These are phyloP conservation scores for Sebastes itinus DNA, from an alignment of 2,797 vertebrate genomes.

Conservation along the genomic window DNA sequence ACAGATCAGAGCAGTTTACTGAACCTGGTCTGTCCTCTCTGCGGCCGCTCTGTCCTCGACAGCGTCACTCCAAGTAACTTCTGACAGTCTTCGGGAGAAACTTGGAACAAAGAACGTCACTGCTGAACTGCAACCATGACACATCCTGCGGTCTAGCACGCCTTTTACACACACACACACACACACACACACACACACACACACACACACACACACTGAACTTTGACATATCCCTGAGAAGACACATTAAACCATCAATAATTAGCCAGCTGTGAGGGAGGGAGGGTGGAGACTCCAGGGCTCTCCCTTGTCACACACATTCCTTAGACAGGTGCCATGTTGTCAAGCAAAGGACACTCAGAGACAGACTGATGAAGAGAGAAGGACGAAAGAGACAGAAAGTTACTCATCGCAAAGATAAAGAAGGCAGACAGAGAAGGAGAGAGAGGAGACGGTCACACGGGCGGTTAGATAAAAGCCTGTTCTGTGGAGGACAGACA, in stretches of 20 bases:
- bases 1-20: constrained; percentile 40
- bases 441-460: constrained; percentile 11
- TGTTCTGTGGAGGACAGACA: constrained; percentile 1
- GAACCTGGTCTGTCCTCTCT: constrained; percentile 52
- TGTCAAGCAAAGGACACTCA: background rate
- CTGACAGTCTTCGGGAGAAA: constrained; percentile 31
- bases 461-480: constrained; percentile 38
- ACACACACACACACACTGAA: constrained; percentile 46
- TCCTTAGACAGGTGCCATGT: constrained; percentile 11
- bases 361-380: background rate
- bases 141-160: constrained; percentile 39
- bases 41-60: constrained; percentile 37
- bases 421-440: background rate
- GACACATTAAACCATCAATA: constrained; percentile 64
- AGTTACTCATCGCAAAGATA: constrained; percentile 9
- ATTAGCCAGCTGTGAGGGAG: constrained; percentile 62
- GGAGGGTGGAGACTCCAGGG: constrained; percentile 31
- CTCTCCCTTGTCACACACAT: constrained; percentile 37
- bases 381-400: background rate
- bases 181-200: constrained; percentile 20
- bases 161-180: constrained; percentile 29
- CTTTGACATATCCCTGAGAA: constrained; percentile 66
- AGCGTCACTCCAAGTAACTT: constrained; percentile 7
- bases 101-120: constrained; percentile 1
- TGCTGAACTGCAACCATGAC: constrained; percentile 41